phyloP scores from a whole-genome alignment of 2,888 invertebrate species.

The Oconnorella tubifera region DNA sequence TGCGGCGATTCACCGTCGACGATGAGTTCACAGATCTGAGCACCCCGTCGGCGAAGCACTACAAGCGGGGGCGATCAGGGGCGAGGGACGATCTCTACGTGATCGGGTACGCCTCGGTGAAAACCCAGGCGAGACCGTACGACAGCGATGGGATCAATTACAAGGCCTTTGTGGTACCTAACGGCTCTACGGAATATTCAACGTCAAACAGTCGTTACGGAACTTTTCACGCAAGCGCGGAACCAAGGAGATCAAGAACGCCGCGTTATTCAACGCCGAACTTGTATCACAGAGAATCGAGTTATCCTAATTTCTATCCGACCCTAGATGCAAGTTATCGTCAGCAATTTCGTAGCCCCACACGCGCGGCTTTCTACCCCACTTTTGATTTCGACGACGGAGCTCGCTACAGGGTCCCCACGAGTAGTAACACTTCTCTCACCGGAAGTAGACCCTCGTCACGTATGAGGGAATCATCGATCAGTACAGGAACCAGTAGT shows the following conservation, averaged over 20 bases:
- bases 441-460: not conserved
- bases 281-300: not conserved
- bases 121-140: constrained; percentile 8
- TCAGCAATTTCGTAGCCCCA: not conserved
- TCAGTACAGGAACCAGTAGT: not conserved
- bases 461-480: not conserved
- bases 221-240: too few relatives aligned
- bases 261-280: not conserved
- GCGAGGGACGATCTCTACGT: constrained; percentile 13
- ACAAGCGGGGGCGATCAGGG: not conserved
- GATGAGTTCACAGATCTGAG: constrained; percentile 2
- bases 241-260: too few relatives aligned
- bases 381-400: not conserved
- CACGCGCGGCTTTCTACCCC: constrained; percentile 9
- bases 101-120: constrained; percentile 15
- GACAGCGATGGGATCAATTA: constrained; percentile 18
- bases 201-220: too few relatives aligned
- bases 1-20: not conserved
- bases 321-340: too few relatives aligned
- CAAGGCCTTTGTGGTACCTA: constrained; percentile 5
- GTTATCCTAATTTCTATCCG: too few relatives aligned
- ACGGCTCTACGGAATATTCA: too few relatives aligned
- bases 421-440: not conserved
- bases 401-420: not conserved
- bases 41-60: not conserved